Evolutionary conservation across 2,888 invertebrate species (phyloP).

Genomic region (Hemithea aestivaria): DNA sequence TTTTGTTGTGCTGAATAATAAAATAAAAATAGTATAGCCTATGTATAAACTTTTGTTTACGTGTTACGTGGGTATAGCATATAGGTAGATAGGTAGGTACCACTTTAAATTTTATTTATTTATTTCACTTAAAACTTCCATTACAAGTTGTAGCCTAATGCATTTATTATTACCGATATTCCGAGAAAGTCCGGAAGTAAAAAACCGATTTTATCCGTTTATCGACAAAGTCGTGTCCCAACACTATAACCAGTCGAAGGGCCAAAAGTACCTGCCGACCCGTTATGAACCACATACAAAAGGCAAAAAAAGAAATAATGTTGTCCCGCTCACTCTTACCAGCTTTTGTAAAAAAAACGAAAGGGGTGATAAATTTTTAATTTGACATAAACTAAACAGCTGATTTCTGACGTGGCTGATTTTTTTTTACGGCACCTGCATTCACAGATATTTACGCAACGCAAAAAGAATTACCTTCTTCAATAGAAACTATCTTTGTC

Average conservation of each 20-base stretch:
- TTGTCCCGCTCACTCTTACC: slow-evolving; percentile 4
- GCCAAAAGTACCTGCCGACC: slow-evolving; percentile 36
- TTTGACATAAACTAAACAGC: slow-evolving; percentile 22
- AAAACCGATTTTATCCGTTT: slow-evolving; percentile 3
- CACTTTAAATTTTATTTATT: no score
- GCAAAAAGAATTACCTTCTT: slow-evolving; percentile 23
- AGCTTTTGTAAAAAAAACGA: slow-evolving; percentile 13
- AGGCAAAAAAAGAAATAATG: slow-evolving; percentile 28
- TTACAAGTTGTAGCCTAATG: no score
- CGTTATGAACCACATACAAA: slow-evolving; percentile 31
- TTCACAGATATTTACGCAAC: slow-evolving; percentile 16
- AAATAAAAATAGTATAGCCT: no score
- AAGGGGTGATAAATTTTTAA: no score
- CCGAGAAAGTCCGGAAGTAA: no score
- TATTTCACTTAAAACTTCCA: no score
- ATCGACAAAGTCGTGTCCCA: slow-evolving; percentile 27
- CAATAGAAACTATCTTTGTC: slow-evolving; percentile 26
- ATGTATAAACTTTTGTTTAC: no score
- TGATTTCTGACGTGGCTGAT: slow-evolving; percentile 30
- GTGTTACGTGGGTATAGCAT: no score
- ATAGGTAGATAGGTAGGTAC: no score
- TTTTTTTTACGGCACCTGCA: slow-evolving; percentile 1
- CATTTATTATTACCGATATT: no score
- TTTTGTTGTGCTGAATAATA: no score
- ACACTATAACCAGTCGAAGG: slow-evolving; percentile 31